These are phyloP conservation scores for Crocuta crocuta DNA, from an alignment of 2,113 vertebrate species.

Conservation along the genomic window DNA sequence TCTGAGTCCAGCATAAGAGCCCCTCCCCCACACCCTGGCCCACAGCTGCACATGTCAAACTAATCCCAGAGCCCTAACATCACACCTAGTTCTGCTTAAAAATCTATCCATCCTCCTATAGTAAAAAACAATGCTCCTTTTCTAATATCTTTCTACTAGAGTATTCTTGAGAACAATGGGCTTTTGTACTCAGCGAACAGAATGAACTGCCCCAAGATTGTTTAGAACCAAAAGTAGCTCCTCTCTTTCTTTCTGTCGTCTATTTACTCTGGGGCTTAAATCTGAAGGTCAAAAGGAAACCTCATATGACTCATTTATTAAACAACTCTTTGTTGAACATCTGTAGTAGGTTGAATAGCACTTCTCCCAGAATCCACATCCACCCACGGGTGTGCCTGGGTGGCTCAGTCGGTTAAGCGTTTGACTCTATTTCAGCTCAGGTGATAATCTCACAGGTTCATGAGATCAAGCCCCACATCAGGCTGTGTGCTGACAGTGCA, in stretches of 20 bases:
- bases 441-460: too few species aligned
- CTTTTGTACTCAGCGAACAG: neutral
- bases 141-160: neutral
- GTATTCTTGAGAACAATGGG: neutral
- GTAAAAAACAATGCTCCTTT: neutral
- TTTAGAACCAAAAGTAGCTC: neutral
- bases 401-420: too few species aligned
- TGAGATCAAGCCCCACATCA: too few species aligned
- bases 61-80: neutral
- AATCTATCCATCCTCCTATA: neutral
- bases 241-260: neutral
- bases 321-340: neutral
- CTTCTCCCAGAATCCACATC: neutral
- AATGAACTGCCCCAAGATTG: neutral
- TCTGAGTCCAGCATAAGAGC: neutral
- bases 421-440: too few species aligned
- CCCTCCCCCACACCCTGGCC: too few species aligned
- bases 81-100: neutral
- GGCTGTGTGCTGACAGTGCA: too few species aligned
- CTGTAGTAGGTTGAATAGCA: neutral
- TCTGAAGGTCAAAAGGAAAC: neutral
- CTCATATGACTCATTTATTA: neutral
- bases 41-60: accelerated
- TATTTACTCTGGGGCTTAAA: neutral
- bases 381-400: too few species aligned